Evolutionary conservation across 1,140 invertebrate species (phyloP), one percentile per base, ranked within the genome.

Genomic region (Bathynomus jamesi): DNA sequence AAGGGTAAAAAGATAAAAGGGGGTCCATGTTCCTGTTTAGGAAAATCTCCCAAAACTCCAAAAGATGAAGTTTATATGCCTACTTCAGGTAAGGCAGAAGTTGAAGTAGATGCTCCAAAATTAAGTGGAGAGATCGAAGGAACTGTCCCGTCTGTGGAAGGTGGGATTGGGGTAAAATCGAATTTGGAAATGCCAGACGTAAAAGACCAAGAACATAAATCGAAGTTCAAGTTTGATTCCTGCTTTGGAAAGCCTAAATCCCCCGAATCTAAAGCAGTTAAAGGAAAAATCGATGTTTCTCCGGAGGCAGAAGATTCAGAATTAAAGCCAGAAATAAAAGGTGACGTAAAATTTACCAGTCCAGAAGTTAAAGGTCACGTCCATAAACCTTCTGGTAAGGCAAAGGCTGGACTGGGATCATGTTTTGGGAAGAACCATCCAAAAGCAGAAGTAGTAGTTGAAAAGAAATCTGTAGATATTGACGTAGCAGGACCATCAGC

Each of bases 241-340:
- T 74, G 68, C 64, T 74, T 74, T 66, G 72, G 72, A 0, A 74
- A 74, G 53, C 68, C 72, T 3, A 74, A 74, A 29, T 61, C 21
- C 62, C 68, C 63, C 17, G 28, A 70, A 67, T n/a, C 40, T 53
- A 11, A 11, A 11, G 21, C 13, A 5, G 2, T 64, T 46, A 69
- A 74, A 67, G 68, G 64, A 3, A 65, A 74, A 63, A 67, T 62
- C 40, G 53, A 65, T 25, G 67, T n/a, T 10, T 66, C 62, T 27
- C 25, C 64, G 28, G 71, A 72, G 53, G 31, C 61, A 0, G 28
- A 10, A 10, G 17, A 61, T 28, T 62, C 71, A 5, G 64, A 24
- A 30, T 10, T 73, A 21, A 68, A 65, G 17, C 61, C 17, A 25
- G 61, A 73, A 0, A 29, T 68, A 25, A 46, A 64, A 28, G 63